These are phyloP conservation scores for Onychostoma macrolepis DNA, from an alignment of 2,113 vertebrate species.

Conservation along the genomic window DNA sequence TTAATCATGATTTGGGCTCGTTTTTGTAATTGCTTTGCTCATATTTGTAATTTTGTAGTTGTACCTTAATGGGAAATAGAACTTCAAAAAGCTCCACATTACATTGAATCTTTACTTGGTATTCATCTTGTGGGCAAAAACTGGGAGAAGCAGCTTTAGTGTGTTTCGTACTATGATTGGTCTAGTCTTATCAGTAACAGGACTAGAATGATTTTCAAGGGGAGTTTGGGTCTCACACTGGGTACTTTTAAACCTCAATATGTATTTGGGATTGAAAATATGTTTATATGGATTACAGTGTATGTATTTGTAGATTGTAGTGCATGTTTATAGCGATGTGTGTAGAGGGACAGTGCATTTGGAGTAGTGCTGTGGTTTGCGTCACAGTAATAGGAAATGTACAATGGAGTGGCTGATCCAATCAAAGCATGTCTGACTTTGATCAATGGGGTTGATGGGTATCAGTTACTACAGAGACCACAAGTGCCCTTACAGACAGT, in stretches of 20 bases:
- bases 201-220: not conserved
- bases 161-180: not conserved
- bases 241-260: not conserved
- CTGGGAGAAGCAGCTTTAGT: not conserved
- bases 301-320: not conserved
- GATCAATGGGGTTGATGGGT: constrained; percentile 49
- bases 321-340: not conserved
- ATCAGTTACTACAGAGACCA: constrained; percentile 34
- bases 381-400: constrained; percentile 25
- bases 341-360: not conserved
- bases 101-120: not conserved
- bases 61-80: not conserved
- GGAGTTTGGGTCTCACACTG: not conserved
- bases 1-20: not conserved
- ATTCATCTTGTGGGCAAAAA: not conserved
- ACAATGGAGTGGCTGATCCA: constrained; percentile 23
- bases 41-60: not conserved
- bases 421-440: constrained; percentile 43
- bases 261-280: constrained; percentile 1
- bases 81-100: not conserved
- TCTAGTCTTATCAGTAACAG: constrained; percentile 12
- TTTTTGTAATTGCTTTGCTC: not conserved
- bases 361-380: not conserved
- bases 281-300: not conserved
- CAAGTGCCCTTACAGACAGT: not conserved